Evolutionary conservation across 2,113 vertebrate genomes (phyloP), one percentile per base, ranked within the genome.

Genomic region (Psephotus haematonotus): DNA sequence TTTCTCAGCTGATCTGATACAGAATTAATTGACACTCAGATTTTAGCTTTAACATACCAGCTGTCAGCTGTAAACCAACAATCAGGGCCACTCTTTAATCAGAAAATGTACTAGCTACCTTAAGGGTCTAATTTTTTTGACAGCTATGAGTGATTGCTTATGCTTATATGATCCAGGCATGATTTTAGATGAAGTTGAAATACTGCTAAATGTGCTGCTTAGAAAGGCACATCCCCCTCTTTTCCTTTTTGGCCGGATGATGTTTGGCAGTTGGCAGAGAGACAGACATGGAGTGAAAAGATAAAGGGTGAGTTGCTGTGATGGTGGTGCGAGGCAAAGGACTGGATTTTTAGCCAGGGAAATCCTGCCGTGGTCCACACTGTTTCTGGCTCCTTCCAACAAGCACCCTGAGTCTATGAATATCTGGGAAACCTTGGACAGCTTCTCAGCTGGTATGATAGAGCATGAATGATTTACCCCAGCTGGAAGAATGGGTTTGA

Each of bases 11-110:
- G 97, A 97, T 97, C 90, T 95, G 86, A 90, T 96, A 95, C 95
- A 92, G 86, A 97, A 95, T 97, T 97, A 97, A 97, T 95, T 97
- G 97, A 96, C 94, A 88, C 94, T 79, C 93, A 89, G 92, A 95
- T 90, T 96, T 96, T 97, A 95, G 92, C 92, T 93, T 94, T 96
- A 95, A 92, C 87, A 83, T 88, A 92, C 85, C 92, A 91, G 95
- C 94, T 96, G 95, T 96, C 96, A 92, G 92, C 92, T 96, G 87
- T 80, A 93, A 93, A 97, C 79, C 82, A 93, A 90, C 88, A 95
- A 86, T 88, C 82, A 88, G 60, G 31, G 75, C 47, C 1, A 2
- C 74, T 90, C 60, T 74, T 91, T 85, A 90, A 91, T 95, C 92
- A 95, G 70, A 96, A 95, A 94, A 94, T 78, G 55, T 55, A 63